Evolutionary conservation across 2,113 vertebrate genomes (phyloP), one percentile per base, ranked within the genome.

Genomic region (Apaloderma vittatum): DNA sequence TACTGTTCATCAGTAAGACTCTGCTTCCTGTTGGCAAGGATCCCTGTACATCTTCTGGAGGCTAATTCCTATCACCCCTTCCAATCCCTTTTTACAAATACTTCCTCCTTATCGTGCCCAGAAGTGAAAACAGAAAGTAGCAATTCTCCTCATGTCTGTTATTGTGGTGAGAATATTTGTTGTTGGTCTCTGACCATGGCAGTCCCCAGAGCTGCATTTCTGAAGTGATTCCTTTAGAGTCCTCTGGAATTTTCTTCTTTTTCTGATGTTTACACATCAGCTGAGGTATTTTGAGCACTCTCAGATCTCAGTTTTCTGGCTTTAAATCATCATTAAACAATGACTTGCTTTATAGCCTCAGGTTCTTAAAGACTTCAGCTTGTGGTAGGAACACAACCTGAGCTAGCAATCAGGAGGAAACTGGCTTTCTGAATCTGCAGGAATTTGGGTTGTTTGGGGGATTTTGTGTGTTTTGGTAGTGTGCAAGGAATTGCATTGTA

Each of bases 31-130:
- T 91, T 55, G n/a, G 84, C 65, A 87, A 45, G 32, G 78, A 48
- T 74, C 43, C 34, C 43, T 48, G 20, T 63, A 29, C 15, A 30
- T 37, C 73, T 78, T 85, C 48, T 74, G 57, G 26, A 86, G 67
- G 32, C 67, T 92, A 74, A 92, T 87, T 80, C 27, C 58, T 93
- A 37, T 74, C 23, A 10, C 45, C 9, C 7, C 87, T 92, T 94
- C 66, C 77, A 95, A 67, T 45, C 52, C 54, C 13, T 80, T 75
- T 79, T 92, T 65, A 67, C 58, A 92, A 96, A 96, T 94, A 92
- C 76, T 97, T 94, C 63, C 18, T 86, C 45, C 80, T 82, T 80
- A 57, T 29, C 85, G 15, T 85, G 61, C 15, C 30, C 24, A 78
- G 34, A 80, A 87, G 30, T 80, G 84, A 49, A 83, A 94, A 29